phyloP scores from a whole-genome alignment of 2,888 invertebrate genomes.

The Bibio marci region DNA sequence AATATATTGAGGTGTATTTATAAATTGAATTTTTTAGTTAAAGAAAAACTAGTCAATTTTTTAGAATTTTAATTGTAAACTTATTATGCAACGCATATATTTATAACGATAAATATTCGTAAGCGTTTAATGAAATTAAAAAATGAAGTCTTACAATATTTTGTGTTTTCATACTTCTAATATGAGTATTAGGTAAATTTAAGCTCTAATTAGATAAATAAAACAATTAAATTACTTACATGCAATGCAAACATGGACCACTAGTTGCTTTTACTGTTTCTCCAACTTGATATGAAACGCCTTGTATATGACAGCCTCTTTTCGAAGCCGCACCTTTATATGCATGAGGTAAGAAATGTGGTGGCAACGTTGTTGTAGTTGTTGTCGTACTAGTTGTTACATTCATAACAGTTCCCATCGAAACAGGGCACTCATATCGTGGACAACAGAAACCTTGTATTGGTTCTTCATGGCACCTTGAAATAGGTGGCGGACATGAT shows the following conservation, averaged over 20 bases:
- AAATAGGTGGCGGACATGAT: constrained; percentile 87
- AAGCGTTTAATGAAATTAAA: too few relatives aligned
- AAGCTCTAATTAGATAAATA: neutral
- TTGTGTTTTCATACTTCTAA: neutral
- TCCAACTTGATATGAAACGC: constrained; percentile 70
- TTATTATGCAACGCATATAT: too few relatives aligned
- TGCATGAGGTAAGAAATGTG: constrained; percentile 63
- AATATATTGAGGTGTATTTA: too few relatives aligned
- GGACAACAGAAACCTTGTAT: constrained; percentile 92
- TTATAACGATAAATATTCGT: too few relatives aligned
- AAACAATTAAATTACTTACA: constrained; percentile 43
- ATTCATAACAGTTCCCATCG: constrained; percentile 67
- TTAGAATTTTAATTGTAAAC: too few relatives aligned
- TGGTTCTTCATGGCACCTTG: constrained; percentile 79
- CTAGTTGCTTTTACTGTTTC: constrained; percentile 72
- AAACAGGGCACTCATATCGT: constrained; percentile 82
- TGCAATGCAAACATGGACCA: constrained; percentile 87
- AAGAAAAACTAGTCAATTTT: too few relatives aligned
- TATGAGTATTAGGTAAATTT: neutral
- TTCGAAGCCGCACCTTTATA: constrained; percentile 57
- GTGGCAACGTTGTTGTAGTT: constrained; percentile 69
- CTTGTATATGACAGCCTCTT: constrained; percentile 74
- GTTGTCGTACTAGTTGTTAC: constrained; percentile 76
- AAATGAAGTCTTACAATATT: too few relatives aligned
- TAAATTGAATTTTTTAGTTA: too few relatives aligned